phyloP scores from a whole-genome alignment of 2,113 vertebrate species.

The Actinemys pallida region DNA sequence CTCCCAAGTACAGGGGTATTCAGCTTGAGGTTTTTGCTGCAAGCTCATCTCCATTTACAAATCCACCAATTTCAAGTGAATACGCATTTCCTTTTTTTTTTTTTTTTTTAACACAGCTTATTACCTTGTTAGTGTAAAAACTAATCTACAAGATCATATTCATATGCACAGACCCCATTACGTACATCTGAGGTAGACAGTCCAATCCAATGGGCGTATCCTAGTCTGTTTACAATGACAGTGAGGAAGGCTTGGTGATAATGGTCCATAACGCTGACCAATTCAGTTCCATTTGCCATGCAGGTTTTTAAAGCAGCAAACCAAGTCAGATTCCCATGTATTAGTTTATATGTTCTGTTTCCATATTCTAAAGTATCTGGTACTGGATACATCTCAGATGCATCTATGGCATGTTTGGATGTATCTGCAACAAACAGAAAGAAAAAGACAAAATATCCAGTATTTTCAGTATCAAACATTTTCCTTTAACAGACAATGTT shows the following conservation, averaged over 20 bases:
- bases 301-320: constrained; percentile 88
- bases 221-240: constrained; percentile 86
- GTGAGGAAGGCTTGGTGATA: constrained; percentile 96
- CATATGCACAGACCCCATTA: constrained; percentile 18
- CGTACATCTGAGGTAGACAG: constrained; percentile 89
- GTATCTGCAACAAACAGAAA: constrained; percentile 70
- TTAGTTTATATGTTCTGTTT: constrained; percentile 87
- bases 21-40: background rate
- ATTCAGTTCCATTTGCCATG: constrained; percentile 79
- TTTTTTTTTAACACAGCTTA: too few relatives aligned
- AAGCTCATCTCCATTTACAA: background rate
- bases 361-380: constrained; percentile 87
- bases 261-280: constrained; percentile 90
- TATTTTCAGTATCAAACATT: too few relatives aligned
- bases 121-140: background rate
- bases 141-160: background rate
- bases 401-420: constrained; percentile 63
- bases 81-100: background rate
- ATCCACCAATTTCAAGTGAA: background rate
- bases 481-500: background rate
- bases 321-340: constrained; percentile 93
- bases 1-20: background rate
- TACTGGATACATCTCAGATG: constrained; percentile 79
- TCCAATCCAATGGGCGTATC: constrained; percentile 91
- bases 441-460: background rate